Percentiles rank a stretch among this genome's conserved stretches.
These are phyloP conservation scores for Schizopygopsis malacanthus DNA, from an alignment of 2,797 vertebrate genomes.

Conservation along the genomic window DNA sequence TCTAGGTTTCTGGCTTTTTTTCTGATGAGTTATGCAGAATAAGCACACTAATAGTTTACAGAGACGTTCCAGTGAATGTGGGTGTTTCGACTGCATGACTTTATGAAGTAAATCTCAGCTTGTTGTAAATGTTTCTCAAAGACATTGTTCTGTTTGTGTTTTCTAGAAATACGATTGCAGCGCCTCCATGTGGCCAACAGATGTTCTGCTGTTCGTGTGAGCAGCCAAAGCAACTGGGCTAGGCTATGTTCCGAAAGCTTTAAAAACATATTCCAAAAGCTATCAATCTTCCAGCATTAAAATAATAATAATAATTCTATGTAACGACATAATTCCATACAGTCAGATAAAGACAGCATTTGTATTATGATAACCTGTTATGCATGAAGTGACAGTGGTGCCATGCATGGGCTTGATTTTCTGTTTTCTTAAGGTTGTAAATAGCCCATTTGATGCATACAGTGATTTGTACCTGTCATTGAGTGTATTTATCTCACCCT, in stretches of 20 bases:
- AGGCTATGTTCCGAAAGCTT: neutral
- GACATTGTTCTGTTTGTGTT: neutral
- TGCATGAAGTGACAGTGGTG: neutral
- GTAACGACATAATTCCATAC: neutral
- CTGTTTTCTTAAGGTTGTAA: neutral
- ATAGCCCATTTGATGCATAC: neutral
- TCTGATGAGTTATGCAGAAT: neutral
- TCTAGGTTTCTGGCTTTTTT: neutral
- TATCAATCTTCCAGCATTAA: neutral
- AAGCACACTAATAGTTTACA: neutral
- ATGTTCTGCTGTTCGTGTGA: neutral
- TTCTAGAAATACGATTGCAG: conserved; percentile 60
- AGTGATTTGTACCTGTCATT: too few relatives aligned
- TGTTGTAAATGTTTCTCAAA: neutral
- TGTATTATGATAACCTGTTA: neutral
- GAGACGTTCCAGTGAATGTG: too few relatives aligned
- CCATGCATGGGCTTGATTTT: neutral
- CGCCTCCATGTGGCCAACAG: conserved; percentile 70
- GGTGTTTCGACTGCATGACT: neutral
- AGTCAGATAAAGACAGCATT: neutral
- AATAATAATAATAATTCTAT: neutral
- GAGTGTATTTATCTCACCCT: neutral
- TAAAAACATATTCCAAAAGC: neutral
- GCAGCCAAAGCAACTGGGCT: neutral
- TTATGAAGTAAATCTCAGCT: neutral